These are phyloP conservation scores for Dendrolimus houi DNA, from an alignment of 2,888 invertebrate species.

Conservation along the genomic window DNA sequence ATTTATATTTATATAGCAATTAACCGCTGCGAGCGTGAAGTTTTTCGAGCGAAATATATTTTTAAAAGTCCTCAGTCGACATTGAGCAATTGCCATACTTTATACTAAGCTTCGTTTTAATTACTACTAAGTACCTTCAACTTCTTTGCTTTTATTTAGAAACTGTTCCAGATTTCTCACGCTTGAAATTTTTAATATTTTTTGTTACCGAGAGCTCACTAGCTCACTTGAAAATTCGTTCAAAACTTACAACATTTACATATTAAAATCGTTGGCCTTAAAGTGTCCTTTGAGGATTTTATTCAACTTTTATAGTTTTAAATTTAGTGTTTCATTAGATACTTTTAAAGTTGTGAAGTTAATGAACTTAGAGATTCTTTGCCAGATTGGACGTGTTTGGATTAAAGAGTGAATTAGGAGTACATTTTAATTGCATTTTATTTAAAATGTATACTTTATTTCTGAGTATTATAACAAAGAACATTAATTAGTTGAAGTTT, in stretches of 20 bases:
- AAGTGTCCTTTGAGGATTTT: neutral
- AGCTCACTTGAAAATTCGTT: conserved; percentile 1
- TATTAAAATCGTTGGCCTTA: neutral
- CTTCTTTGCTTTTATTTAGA: conserved; percentile 32
- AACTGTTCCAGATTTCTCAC: conserved; percentile 31
- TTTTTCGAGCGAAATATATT: conserved; percentile 31
- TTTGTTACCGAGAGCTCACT: neutral
- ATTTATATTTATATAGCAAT: conserved; percentile 23
- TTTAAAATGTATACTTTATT: no score
- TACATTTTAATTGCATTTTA: neutral
- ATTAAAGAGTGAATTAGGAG: neutral
- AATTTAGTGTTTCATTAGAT: conserved; percentile 1
- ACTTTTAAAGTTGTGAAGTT: neutral
- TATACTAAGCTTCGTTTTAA: conserved; percentile 58
- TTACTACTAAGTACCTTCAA: conserved; percentile 55
- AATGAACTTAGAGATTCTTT: neutral
- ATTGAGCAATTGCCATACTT: conserved; percentile 64
- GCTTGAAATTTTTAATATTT: conserved; percentile 16
- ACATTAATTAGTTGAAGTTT: no score
- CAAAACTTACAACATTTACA: conserved; percentile 1
- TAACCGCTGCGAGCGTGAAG: conserved; percentile 21
- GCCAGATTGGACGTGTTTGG: neutral
- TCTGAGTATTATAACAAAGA: no score
- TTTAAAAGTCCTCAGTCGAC: conserved; percentile 44
- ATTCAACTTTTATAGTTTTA: neutral